phyloP scores from a whole-genome alignment of 1,140 invertebrate species.

The Drosophila eugracilis region DNA sequence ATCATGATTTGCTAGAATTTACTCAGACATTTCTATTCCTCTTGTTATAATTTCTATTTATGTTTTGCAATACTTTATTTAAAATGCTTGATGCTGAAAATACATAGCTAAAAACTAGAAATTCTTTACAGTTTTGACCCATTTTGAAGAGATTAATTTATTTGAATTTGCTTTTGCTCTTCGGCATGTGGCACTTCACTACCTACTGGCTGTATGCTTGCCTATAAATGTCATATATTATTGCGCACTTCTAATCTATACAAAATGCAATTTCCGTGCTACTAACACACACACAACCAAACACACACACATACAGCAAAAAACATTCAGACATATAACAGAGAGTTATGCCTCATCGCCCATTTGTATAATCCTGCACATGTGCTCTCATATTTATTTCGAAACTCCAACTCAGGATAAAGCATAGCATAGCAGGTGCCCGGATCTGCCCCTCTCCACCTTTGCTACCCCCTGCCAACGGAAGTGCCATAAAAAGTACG shows the following conservation, averaged over 20 bases:
- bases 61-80: no score
- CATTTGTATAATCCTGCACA: slow-evolving; percentile 74
- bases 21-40: background rate
- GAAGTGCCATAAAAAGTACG: slow-evolving; percentile 66
- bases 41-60: background rate
- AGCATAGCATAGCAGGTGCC: slow-evolving; percentile 33
- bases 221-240: slow-evolving; percentile 78
- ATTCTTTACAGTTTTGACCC: background rate
- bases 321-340: slow-evolving; percentile 3
- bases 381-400: slow-evolving; percentile 71
- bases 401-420: slow-evolving; percentile 43
- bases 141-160: slow-evolving; percentile 6
- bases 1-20: background rate
- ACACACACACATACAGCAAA: background rate
- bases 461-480: slow-evolving; percentile 16
- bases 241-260: slow-evolving; percentile 66
- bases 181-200: background rate
- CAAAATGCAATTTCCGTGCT: slow-evolving; percentile 73
- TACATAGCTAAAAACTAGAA: no score
- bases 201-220: slow-evolving; percentile 32
- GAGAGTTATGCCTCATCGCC: slow-evolving; percentile 50
- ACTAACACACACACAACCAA: slow-evolving; percentile 21
- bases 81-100: background rate
- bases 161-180: slow-evolving; percentile 17
- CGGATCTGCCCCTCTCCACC: no score